A percentile compares a stretch with the other conserved stretches of the same genome.
Conservation (phyloP, 2,113 vertebrate species). For the Psilopogon haemacephalus region DNA sequence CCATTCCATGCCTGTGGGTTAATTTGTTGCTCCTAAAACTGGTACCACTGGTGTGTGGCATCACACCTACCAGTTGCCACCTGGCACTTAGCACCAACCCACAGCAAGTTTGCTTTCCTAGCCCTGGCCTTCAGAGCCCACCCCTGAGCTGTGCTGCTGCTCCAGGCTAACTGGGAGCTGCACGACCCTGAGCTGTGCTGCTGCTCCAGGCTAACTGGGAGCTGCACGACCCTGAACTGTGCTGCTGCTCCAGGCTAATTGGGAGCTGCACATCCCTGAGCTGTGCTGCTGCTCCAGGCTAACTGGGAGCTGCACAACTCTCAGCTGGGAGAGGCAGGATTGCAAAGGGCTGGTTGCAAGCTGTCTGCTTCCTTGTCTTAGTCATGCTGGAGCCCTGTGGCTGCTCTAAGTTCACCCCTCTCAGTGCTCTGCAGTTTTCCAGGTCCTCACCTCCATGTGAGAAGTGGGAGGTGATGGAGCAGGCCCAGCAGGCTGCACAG, state of each 20-base stretch:
- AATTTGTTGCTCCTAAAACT: accelerated
- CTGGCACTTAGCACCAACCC: neutral
- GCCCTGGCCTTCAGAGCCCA: neutral
- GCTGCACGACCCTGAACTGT: neutral
- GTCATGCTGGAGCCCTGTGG: neutral
- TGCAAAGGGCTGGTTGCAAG: neutral
- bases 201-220: neutral
- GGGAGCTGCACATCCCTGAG: neutral
- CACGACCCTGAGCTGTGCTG: neutral
- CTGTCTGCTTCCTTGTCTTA: neutral
- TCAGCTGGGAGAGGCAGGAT: neutral
- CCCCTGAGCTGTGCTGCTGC: neutral
- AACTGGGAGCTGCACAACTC: no score
- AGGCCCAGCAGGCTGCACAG: neutral
- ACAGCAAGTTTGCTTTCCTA: neutral
- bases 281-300: neutral
- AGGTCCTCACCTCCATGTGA: neutral
- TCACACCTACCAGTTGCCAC: neutral
- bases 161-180: neutral
- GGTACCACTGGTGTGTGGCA: accelerated
- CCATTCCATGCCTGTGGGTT: neutral
- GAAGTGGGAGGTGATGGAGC: neutral
- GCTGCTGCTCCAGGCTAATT: neutral
- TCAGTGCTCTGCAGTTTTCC: neutral
- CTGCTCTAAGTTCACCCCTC: neutral